A percentile compares a stretch with the other conserved stretches of the same genome.
phyloP scores from a whole-genome alignment of 2,888 invertebrate genomes.

The Nycteola revayana region DNA sequence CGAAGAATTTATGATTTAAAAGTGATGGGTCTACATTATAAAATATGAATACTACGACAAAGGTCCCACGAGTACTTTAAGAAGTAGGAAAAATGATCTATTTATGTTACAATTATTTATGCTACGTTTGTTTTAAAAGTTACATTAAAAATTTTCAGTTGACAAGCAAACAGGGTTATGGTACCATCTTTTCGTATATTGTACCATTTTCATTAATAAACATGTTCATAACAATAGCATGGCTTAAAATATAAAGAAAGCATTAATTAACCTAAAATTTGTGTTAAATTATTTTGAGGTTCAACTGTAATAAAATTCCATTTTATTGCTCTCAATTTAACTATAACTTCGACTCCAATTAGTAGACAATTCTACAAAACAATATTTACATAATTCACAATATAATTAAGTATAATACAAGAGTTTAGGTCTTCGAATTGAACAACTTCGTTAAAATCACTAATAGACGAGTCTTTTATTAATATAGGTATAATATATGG shows the following conservation, averaged over 20 bases:
- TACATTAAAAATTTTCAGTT: constrained; percentile 11
- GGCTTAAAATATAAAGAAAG: constrained; percentile 15
- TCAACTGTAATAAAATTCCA: constrained; percentile 28
- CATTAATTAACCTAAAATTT: constrained; percentile 6
- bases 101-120: constrained; percentile 39
- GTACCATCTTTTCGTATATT: neutral
- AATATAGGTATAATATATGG: too few species aligned
- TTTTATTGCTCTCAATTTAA: constrained; percentile 52
- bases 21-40: constrained; percentile 42
- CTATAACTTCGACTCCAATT: constrained; percentile 36
- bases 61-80: constrained; percentile 73
- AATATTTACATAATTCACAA: constrained; percentile 48
- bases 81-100: constrained; percentile 45
- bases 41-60: constrained; percentile 52
- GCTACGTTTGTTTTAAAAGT: constrained; percentile 22
- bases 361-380: constrained; percentile 41
- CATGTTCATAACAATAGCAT: too few species aligned
- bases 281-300: constrained; percentile 4
- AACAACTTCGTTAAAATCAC: too few species aligned
- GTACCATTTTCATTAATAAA: too few species aligned
- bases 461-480: too few species aligned
- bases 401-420: constrained; percentile 14
- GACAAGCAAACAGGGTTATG: constrained; percentile 12
- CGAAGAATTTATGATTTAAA: constrained; percentile 33
- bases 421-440: neutral